Evolutionary conservation across 2,888 invertebrate genomes (phyloP).

Genomic region (Coremacera marginata): DNA sequence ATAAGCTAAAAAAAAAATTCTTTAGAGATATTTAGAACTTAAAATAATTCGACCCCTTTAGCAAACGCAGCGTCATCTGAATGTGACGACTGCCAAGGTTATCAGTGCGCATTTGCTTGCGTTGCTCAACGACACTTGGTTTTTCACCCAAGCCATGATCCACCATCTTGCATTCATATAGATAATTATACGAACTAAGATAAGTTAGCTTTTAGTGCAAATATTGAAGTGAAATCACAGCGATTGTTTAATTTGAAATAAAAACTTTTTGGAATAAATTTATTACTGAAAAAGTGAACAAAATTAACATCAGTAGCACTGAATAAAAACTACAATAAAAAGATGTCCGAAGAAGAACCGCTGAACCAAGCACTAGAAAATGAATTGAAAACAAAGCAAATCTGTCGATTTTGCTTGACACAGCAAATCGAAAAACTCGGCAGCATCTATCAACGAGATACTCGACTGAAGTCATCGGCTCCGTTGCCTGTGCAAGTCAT

Average conservation of each 20-base stretch:
- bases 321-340: not conserved
- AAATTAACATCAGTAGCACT: not conserved
- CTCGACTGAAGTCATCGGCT: conserved; percentile 73
- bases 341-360: not conserved
- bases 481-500: conserved; percentile 81
- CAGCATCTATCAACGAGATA: conserved; percentile 75
- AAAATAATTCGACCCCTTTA: too few species aligned
- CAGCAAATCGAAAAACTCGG: conserved; percentile 74
- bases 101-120: not conserved
- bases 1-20: too few species aligned
- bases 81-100: not conserved
- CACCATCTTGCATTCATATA: conserved; percentile 48
- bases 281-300: not conserved
- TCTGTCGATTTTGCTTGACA: conserved; percentile 82
- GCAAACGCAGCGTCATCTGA: not conserved
- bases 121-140: not conserved
- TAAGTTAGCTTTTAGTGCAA: not conserved
- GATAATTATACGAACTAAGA: not conserved
- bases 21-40: too few species aligned
- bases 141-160: conserved; percentile 51
- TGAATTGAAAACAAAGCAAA: conserved; percentile 74
- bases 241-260: not conserved
- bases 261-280: not conserved
- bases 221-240: not conserved
- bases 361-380: conserved; percentile 39